Evolutionary conservation across 2,888 invertebrate genomes (phyloP), one percentile per base, ranked within the genome.

Genomic region (Onchidella celtica): DNA sequence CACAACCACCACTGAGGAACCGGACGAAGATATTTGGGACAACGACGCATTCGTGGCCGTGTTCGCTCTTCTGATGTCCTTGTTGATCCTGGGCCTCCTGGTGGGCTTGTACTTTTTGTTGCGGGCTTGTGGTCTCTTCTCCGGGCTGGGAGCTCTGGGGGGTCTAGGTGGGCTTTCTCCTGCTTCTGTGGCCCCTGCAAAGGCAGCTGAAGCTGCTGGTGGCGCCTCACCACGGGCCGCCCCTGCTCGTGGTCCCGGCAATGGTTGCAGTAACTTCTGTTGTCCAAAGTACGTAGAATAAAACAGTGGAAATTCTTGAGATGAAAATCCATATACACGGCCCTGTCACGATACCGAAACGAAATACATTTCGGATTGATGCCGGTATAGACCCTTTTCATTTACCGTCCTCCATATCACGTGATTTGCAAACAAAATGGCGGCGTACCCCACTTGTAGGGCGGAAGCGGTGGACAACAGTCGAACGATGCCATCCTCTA

Each of bases 31-130:
- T 32, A 75, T 83, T 14, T 83, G 55, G 57, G 75, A 79, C 61
- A 79, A 83, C 65, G 69, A 72, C 21, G 79, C 61, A 4, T 83
- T 83, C 47, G 74, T 83, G 47, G 82, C 82, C 24, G 29, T 83
- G 0, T 83, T 83, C 24, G 82, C 79, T 27, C 69, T 79, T 24
- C 57, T 83, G 27, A 83, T 83, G 75, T 29, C 75, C 21, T 1
- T 83, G 0, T 38, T 82, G 55, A 40, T 38, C 0, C 34, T 79
- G 0, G 79, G 59, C 0, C 36, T 79, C 36, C 24, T 79, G 24
- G 70, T 74, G n/a, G 82, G 75, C 24, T 38, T 83, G 47, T 83
- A 80, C 40, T 80, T 74, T 47, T 34, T 73, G 68, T 61, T 80
- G 47, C 29, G 65, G 57, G 2, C 40, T 2, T 80, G 74, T 59